A percentile compares a stretch with the other conserved stretches of the same genome.
Evolutionary conservation across 2,113 vertebrate genomes (phyloP).

Genomic region (Oceanites oceanicus): DNA sequence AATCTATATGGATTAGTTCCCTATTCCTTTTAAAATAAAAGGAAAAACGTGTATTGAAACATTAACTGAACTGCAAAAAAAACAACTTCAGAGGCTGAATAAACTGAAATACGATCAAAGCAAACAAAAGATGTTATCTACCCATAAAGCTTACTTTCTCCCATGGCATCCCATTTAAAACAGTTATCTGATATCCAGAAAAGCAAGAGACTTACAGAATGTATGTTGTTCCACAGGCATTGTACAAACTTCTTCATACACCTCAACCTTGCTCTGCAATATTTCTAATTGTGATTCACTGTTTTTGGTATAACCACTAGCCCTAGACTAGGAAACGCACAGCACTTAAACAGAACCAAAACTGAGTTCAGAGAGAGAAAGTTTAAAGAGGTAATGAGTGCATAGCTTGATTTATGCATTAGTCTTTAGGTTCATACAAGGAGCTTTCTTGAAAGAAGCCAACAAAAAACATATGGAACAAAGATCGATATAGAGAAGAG

Average conservation of each 20-base stretch:
- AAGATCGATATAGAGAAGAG: background rate
- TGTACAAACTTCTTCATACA: background rate
- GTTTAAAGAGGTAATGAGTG: background rate
- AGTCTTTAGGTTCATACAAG: background rate
- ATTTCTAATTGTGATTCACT: background rate
- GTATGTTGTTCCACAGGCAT: background rate
- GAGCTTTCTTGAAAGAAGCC: background rate
- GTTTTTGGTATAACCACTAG: slow-evolving; percentile 58
- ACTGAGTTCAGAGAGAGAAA: background rate
- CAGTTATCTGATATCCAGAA: slow-evolving; percentile 17
- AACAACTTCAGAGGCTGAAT: background rate
- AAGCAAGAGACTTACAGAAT: slow-evolving; percentile 20
- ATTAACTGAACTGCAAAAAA: background rate
- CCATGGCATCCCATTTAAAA: background rate
- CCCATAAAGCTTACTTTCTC: background rate
- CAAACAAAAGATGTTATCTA: background rate
- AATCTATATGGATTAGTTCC: background rate
- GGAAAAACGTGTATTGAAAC: background rate
- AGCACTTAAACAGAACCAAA: slow-evolving; percentile 13
- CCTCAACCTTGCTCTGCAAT: background rate
- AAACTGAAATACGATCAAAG: background rate
- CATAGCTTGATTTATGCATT: background rate
- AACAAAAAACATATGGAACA: background rate
- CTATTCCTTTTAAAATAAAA: background rate
- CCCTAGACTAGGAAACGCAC: slow-evolving; percentile 40